Evolutionary conservation across 2,113 vertebrate genomes (phyloP).

Genomic region (Oxygymnocypris stewartii): DNA sequence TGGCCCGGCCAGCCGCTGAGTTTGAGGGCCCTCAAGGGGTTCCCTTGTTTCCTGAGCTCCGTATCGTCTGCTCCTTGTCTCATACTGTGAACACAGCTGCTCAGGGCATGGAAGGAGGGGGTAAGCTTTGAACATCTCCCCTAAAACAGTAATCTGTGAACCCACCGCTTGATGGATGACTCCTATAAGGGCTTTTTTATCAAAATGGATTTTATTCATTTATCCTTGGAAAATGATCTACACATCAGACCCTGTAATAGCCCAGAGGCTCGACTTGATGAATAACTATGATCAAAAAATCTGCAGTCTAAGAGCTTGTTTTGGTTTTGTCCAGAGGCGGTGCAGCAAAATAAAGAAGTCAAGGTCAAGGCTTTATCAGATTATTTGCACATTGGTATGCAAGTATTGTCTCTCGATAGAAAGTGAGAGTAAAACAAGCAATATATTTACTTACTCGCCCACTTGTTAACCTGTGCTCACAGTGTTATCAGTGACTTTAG

Average conservation of each 20-base stretch:
- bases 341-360: neutral
- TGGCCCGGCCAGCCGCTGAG: conserved; percentile 86
- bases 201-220: neutral
- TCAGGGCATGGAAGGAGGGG: conserved; percentile 81
- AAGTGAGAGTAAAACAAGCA: neutral
- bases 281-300: neutral
- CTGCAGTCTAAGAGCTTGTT: neutral
- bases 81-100: conserved; percentile 82
- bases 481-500: conserved; percentile 17
- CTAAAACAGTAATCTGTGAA: neutral
- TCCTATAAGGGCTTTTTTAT: neutral
- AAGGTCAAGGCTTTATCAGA: neutral
- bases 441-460: neutral
- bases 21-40: conserved; percentile 87
- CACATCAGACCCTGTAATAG: neutral
- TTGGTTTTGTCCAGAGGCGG: neutral
- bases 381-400: neutral
- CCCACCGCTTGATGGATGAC: neutral
- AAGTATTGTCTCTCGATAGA: neutral
- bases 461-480: neutral
- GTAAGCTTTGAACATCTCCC: conserved; percentile 57
- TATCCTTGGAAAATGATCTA: conserved; percentile 1
- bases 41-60: conserved; percentile 89
- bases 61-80: conserved; percentile 92
- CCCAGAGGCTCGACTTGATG: neutral